phyloP scores from a whole-genome alignment of 1,140 invertebrate species.

The Papilio aristodemus region DNA sequence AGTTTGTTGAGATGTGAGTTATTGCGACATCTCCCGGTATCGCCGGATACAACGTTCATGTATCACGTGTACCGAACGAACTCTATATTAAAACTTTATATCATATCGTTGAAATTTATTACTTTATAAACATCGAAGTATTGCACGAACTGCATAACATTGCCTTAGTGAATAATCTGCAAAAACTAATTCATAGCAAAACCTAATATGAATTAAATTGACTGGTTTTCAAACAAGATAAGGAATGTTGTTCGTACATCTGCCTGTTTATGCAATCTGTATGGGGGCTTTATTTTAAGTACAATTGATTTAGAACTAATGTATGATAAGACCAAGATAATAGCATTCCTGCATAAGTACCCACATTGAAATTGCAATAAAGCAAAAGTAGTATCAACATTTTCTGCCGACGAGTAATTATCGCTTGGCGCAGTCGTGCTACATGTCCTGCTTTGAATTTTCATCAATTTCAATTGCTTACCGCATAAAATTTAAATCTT shows the following conservation, averaged over 20 bases:
- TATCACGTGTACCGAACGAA: constrained; percentile 37
- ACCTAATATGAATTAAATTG: background rate
- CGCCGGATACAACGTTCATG: constrained; percentile 42
- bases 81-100: constrained; percentile 30
- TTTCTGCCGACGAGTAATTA: background rate
- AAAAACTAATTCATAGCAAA: constrained; percentile 1
- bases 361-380: background rate
- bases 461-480: no score
- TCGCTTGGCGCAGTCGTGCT: no score
- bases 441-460: no score
- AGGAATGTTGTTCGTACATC: constrained; percentile 22
- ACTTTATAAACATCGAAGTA: constrained; percentile 17
- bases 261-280: constrained; percentile 24
- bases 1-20: constrained; percentile 46
- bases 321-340: background rate
- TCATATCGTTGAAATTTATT: constrained; percentile 28
- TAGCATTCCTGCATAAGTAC: background rate
- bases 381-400: background rate
- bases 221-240: constrained; percentile 8
- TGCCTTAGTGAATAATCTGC: background rate
- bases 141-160: constrained; percentile 10
- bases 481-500: no score
- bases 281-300: constrained; percentile 7
- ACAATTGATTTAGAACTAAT: background rate
- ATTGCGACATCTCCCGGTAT: constrained; percentile 50